Base-by-base conservation (phyloP, 2,797 vertebrate species). In the Channa striata region DNA sequence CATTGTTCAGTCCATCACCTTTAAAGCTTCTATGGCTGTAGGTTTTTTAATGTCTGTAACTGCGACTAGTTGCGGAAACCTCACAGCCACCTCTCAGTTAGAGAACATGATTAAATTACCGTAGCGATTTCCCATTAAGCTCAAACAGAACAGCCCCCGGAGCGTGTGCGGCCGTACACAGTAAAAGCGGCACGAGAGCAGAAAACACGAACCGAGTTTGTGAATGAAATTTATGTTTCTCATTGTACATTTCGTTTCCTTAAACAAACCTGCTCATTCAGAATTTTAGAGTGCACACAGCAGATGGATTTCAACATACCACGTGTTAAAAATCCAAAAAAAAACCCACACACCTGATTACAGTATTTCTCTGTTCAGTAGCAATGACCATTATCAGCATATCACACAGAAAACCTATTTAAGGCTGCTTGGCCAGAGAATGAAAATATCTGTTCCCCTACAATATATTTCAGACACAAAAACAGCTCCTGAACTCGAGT, bases 201-300 rank as follows among this genome's bases (percentile, higher is more conserved):
- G 48, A 62, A 62, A 2, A 42, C 73, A 34, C 50, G 2, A 14
- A 64, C 46, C 5, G 21, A 4, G 48, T 62, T 72, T 34, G 50
- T 80, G 74, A 87, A 80, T 62, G 68, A 76, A 70, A 78, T 66
- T 53, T 59, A 77, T n/a, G 73, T 77, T 79, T 72, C 52, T 72
- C 42, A 9, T 9, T 12, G 9, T 47, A 58, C 53, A 49, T 54
- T 64, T 48, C 60, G 33, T 40, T 39, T 17, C 12, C 66, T 30
- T 21, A 51, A 59, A 40, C 4, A 59, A 34, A 46, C 2, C 0
- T 11, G 19, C 42, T 72, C 44, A 52, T 65, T 64, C 63, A 47
- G n/a, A 43, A 20, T 10, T 20, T 36, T 25, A 62, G 8, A 10
- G 43, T 13, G 7, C n/a, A n/a, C n/a, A n/a, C n/a, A n/a, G n/a